phyloP scores from a whole-genome alignment of 1,140 invertebrate genomes.

The Halictus rubicundus region DNA sequence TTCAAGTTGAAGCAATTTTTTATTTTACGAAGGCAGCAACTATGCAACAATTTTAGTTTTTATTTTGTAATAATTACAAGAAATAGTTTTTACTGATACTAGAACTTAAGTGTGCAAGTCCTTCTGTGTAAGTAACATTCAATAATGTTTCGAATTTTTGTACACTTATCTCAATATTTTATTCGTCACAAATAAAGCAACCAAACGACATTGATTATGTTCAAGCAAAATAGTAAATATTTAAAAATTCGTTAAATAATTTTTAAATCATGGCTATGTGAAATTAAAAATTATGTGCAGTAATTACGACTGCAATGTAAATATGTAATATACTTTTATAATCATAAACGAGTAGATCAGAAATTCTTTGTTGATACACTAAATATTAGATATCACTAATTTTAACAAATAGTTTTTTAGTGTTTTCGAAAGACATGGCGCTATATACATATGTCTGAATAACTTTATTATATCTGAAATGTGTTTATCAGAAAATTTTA shows the following conservation, averaged over 20 bases:
- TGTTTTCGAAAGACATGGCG: constrained; percentile 55
- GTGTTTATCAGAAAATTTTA: constrained; percentile 19
- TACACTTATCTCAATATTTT: constrained; percentile 31
- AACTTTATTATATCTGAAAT: constrained; percentile 34
- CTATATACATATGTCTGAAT: constrained; percentile 54
- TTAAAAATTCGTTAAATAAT: constrained; percentile 37
- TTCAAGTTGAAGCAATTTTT: neutral
- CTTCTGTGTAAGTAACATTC: constrained; percentile 38
- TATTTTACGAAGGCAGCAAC: neutral
- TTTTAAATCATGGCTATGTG: constrained; percentile 16
- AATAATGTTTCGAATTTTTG: constrained; percentile 32
- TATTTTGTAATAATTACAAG: neutral
- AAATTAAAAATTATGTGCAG: constrained; percentile 18
- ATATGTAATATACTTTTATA: constrained; percentile 25
- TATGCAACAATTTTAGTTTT: neutral
- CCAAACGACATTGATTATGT: constrained; percentile 44
- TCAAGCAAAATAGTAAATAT: constrained; percentile 27
- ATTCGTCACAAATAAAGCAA: constrained; percentile 45
- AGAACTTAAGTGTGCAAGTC: constrained; percentile 10
- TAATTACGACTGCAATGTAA: constrained; percentile 27
- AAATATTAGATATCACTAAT: constrained; percentile 32
- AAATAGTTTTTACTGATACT: neutral
- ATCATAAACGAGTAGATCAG: constrained; percentile 21
- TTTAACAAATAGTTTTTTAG: constrained; percentile 25
- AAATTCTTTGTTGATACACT: constrained; percentile 33